Evolutionary conservation across 2,888 invertebrate genomes (phyloP).

Genomic region (Lasioglossum calceatum): DNA sequence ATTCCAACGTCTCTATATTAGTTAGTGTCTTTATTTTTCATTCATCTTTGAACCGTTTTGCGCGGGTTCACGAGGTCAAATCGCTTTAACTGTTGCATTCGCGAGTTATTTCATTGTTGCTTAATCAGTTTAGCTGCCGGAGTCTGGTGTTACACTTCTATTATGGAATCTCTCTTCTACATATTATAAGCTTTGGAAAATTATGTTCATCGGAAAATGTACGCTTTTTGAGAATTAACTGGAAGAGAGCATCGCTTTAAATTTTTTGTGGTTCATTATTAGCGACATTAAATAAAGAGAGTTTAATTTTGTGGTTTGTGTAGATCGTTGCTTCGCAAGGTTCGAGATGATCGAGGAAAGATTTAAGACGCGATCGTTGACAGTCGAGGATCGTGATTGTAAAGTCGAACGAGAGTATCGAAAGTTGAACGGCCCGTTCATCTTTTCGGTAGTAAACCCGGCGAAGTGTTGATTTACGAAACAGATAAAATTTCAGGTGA

Average conservation of each 20-base stretch:
- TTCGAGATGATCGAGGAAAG: background rate
- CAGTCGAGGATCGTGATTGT: constrained; percentile 13
- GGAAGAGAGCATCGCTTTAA: background rate
- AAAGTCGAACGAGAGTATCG: background rate
- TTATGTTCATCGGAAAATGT: background rate
- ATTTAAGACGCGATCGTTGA: background rate
- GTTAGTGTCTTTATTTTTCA: constrained; percentile 1
- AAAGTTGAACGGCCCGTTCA: constrained; percentile 8
- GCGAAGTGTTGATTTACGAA: constrained; percentile 18
- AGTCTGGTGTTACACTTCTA: background rate
- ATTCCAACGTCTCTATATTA: constrained; percentile 2
- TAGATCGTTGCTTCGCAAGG: background rate
- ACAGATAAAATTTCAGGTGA: constrained; percentile 16
- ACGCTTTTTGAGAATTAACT: background rate
- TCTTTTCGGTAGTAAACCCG: constrained; percentile 5
- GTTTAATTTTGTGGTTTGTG: background rate
- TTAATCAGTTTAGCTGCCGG: background rate
- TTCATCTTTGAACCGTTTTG: background rate
- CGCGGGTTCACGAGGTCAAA: background rate
- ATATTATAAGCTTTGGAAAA: background rate
- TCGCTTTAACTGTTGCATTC: background rate
- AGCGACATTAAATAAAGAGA: background rate
- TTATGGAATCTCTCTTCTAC: background rate
- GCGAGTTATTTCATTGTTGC: constrained; percentile 1
- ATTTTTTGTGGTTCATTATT: background rate